phyloP scores from a whole-genome alignment of 2,797 vertebrate species.

The Channallabes apus region DNA sequence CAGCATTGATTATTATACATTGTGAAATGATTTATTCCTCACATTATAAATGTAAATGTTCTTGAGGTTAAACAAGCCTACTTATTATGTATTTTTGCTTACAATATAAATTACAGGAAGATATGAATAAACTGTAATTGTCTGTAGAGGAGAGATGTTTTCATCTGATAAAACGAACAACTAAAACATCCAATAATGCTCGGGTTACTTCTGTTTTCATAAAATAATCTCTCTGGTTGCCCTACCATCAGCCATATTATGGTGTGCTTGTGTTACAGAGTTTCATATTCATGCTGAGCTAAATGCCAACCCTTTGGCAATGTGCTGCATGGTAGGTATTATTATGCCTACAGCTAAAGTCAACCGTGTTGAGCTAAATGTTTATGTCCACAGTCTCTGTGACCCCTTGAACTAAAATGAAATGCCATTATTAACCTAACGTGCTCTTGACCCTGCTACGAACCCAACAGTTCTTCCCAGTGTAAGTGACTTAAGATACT shows the following conservation, averaged over 20 bases:
- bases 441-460: neutral
- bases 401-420: neutral
- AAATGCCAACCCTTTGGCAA: constrained; percentile 32
- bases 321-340: neutral
- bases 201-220: neutral
- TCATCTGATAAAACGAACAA: neutral
- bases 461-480: neutral
- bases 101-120: neutral
- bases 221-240: neutral
- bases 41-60: neutral
- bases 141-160: neutral
- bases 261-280: neutral
- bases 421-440: constrained; percentile 14
- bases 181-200: neutral
- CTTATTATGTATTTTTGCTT: neutral
- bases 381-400: constrained; percentile 15
- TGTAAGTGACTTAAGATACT: constrained; percentile 53
- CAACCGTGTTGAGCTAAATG: constrained; percentile 24
- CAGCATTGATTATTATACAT: neutral
- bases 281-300: constrained; percentile 13
- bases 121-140: neutral
- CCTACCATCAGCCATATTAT: neutral
- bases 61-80: neutral
- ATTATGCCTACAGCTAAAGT: constrained; percentile 19
- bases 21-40: neutral